Conservation (phyloP, 2,888 invertebrate genomes). For the Antitype chi region DNA sequence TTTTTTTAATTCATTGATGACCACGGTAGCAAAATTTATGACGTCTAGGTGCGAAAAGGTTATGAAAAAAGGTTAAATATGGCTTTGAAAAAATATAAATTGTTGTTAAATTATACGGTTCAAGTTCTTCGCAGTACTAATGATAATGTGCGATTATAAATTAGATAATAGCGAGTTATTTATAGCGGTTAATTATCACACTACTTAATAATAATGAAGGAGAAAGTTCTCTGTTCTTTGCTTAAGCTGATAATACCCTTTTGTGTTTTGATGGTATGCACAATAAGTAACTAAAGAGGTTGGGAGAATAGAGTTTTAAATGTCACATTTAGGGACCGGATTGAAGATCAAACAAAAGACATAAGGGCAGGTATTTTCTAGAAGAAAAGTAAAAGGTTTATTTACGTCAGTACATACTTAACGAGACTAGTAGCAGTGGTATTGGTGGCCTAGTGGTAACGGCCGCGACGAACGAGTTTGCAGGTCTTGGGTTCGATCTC, state of each 20-base stretch:
- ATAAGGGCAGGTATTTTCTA: not conserved
- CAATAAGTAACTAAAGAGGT: conserved; percentile 16
- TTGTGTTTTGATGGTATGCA: conserved; percentile 28
- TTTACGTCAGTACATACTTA: not conserved
- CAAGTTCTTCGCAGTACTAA: conserved; percentile 33
- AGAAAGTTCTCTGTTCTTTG: conserved; percentile 34
- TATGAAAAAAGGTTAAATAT: conserved; percentile 57
- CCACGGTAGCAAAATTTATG: conserved; percentile 82
- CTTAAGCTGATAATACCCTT: conserved; percentile 19
- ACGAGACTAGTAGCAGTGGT: no score
- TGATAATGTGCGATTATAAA: conserved; percentile 38
- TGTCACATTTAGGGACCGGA: not conserved
- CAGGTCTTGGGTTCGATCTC: no score
- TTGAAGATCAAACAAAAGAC: not conserved
- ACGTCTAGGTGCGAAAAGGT: conserved; percentile 75
- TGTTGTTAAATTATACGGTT: conserved; percentile 38
- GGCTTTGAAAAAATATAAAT: conserved; percentile 47
- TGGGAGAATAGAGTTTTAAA: conserved; percentile 12
- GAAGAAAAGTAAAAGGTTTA: not conserved
- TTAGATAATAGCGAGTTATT: conserved; percentile 34
- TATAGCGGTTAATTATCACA: conserved; percentile 48
- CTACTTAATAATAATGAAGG: conserved; percentile 14
- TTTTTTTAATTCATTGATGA: conserved; percentile 75
- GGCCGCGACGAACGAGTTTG: no score
- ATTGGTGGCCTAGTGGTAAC: no score